These are phyloP conservation scores for Dipodomys ordii DNA, from an alignment of 2,113 vertebrate genomes.

Conservation along the genomic window DNA sequence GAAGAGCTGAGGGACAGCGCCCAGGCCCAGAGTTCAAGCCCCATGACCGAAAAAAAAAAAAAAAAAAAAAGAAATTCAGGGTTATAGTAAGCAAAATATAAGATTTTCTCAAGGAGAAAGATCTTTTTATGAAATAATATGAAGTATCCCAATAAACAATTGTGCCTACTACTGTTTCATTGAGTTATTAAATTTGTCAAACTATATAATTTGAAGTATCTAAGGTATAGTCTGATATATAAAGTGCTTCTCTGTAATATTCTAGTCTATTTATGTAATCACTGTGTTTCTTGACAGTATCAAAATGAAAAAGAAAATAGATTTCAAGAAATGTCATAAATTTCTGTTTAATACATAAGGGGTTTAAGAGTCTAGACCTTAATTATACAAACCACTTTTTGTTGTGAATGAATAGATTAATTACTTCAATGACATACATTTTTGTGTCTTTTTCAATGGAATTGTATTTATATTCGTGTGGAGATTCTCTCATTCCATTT, in stretches of 20 bases:
- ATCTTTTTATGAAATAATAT: not conserved
- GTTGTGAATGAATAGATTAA: constrained; percentile 7
- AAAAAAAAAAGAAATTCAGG: not conserved
- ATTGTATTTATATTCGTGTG: not conserved
- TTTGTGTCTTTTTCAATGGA: not conserved
- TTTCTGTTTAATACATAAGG: constrained; percentile 31
- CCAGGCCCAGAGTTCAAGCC: no score
- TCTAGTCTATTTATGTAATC: constrained; percentile 27
- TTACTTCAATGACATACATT: not conserved
- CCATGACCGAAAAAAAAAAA: no score
- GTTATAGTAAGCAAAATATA: not conserved
- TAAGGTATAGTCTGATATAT: not conserved
- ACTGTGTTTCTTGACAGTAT: not conserved
- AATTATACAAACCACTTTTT: constrained; percentile 28
- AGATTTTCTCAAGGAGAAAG: not conserved
- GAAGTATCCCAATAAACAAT: not conserved
- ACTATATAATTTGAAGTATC: constrained; percentile 21
- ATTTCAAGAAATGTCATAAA: not conserved
- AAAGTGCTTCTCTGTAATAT: not conserved
- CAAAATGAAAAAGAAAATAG: not conserved
- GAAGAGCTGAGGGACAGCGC: no score
- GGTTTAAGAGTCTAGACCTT: not conserved
- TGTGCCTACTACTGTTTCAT: not conserved
- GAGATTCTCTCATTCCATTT: not conserved
- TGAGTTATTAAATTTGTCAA: not conserved